Evolutionary conservation across 2,797 vertebrate species (phyloP).

Genomic region (Numenius phaeopus): DNA sequence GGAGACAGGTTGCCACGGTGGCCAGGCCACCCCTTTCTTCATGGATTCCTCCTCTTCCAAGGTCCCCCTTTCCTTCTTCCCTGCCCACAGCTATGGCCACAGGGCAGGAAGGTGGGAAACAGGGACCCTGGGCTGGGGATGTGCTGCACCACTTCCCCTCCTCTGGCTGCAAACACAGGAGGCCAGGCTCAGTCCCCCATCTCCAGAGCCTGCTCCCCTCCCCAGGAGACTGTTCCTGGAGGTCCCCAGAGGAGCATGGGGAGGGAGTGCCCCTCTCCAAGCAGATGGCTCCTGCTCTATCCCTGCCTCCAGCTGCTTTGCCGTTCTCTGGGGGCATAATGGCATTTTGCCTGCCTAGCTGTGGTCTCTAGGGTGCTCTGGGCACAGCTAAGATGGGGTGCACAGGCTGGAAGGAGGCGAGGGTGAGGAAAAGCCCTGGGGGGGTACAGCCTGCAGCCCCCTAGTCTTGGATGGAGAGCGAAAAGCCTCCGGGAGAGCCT

Average conservation of each 20-base stretch:
- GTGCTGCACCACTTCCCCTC: background rate
- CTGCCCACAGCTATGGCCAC: background rate
- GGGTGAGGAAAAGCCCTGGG: background rate
- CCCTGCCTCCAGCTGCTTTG: background rate
- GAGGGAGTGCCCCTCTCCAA: background rate
- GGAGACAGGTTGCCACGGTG: slow-evolving; percentile 2
- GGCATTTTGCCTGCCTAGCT: background rate
- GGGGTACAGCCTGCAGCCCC: background rate
- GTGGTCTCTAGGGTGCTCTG: background rate
- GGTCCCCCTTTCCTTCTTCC: background rate
- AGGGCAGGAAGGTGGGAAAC: background rate
- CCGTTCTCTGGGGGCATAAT: background rate
- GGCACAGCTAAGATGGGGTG: background rate
- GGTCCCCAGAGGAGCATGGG: background rate
- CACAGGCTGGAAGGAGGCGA: background rate
- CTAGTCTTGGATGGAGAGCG: rapidly evolving
- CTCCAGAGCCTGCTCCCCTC: background rate
- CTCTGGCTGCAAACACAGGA: background rate
- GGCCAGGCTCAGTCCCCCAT: background rate
- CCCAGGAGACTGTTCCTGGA: background rate
- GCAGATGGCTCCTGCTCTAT: slow-evolving; percentile 33
- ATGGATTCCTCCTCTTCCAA: background rate
- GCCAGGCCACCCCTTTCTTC: background rate
- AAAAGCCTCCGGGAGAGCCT: background rate
- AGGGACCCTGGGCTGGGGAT: rapidly evolving